Conservation (phyloP, 2,888 invertebrate species). For the Papilio elwesi region DNA sequence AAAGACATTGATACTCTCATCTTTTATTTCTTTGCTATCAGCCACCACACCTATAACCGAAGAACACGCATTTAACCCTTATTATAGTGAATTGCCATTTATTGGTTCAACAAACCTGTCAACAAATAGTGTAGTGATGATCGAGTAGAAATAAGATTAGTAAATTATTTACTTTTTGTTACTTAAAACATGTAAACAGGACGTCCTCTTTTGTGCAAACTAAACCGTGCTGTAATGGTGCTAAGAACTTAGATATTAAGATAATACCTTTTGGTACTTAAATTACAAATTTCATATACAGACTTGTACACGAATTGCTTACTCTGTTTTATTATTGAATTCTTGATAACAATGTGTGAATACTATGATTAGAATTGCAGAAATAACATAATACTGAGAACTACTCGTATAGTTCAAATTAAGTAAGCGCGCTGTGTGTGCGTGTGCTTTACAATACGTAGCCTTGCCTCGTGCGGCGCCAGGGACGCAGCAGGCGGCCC, state of each 20-base stretch:
- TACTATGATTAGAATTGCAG: no score
- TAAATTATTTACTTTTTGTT: conserved; percentile 4
- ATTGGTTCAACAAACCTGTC: conserved; percentile 4
- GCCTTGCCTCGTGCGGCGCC: no score
- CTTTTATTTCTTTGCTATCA: background rate
- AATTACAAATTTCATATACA: background rate
- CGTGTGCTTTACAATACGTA: no score
- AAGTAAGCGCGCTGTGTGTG: no score
- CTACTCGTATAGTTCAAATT: no score
- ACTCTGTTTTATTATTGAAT: conserved; percentile 1
- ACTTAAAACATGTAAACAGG: conserved; percentile 7
- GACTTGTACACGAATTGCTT: background rate
- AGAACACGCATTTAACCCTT: background rate
- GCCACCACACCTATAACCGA: no score
- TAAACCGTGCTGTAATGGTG: conserved; percentile 18
- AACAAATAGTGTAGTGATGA: background rate
- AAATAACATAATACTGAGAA: no score
- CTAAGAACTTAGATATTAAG: conserved; percentile 17
- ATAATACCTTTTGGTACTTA: conserved; percentile 23
- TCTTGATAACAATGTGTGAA: background rate
- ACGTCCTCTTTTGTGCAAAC: conserved; percentile 12
- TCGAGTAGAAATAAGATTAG: background rate
- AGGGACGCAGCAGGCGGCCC: no score
- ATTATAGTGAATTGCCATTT: background rate
- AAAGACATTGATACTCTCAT: background rate